These are phyloP conservation scores for Cotesia chilonis DNA, from an alignment of 1,140 invertebrate species.

Conservation along the genomic window DNA sequence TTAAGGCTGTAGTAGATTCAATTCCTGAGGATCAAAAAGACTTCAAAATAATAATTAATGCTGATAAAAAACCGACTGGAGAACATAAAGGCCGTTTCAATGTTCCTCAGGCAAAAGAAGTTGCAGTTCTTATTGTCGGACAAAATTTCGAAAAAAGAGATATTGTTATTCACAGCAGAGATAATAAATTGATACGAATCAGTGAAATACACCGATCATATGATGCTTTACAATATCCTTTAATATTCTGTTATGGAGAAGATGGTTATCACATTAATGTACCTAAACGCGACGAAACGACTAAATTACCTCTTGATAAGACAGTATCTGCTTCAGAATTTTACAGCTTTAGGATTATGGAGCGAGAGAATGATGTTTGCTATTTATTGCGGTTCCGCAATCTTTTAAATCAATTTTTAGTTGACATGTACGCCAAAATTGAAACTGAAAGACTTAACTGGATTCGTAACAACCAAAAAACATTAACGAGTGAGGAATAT, in stretches of 20 bases:
- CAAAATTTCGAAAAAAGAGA: slow-evolving; percentile 35
- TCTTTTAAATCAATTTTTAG: too few relatives aligned
- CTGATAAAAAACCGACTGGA: slow-evolving; percentile 42
- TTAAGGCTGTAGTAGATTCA: slow-evolving; percentile 5
- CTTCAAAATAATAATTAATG: slow-evolving; percentile 36
- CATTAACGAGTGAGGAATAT: slow-evolving; percentile 60
- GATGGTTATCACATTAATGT: too few relatives aligned
- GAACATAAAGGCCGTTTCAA: slow-evolving; percentile 45
- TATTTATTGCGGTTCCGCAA: too few relatives aligned
- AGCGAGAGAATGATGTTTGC: too few relatives aligned
- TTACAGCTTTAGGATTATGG: too few relatives aligned
- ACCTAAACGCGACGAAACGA: too few relatives aligned
- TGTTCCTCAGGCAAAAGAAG: slow-evolving; percentile 45
- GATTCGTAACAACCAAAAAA: slow-evolving; percentile 60
- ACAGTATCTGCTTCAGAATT: too few relatives aligned
- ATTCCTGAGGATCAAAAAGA: background rate
- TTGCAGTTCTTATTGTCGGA: slow-evolving; percentile 45
- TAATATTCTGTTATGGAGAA: too few relatives aligned
- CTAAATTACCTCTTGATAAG: too few relatives aligned
- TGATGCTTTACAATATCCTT: too few relatives aligned
- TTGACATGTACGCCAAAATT: too few relatives aligned
- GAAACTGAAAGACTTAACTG: slow-evolving; percentile 57
- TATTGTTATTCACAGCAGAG: background rate
- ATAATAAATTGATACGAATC: background rate
- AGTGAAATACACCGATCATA: background rate